Evolutionary conservation across 2,113 vertebrate species (phyloP).

Genomic region (Ceuthmochares aereus): DNA sequence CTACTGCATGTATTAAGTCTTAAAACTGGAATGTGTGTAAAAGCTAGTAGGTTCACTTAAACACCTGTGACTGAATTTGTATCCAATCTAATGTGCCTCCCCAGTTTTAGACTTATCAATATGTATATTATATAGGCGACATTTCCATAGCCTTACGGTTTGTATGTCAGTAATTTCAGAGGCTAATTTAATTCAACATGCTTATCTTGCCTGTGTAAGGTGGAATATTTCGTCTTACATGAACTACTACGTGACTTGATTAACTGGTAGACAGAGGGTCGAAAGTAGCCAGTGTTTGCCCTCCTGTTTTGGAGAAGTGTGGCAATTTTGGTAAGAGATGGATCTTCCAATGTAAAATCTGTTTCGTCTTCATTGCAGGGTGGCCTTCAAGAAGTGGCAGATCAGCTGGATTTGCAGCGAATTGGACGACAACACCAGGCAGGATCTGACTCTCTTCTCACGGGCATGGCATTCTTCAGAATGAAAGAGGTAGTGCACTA

Average conservation of each 20-base stretch:
- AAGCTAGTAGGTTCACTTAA: not conserved
- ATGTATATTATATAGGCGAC: not conserved
- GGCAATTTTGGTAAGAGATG: not conserved
- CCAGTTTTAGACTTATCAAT: not conserved
- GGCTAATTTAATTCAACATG: not conserved
- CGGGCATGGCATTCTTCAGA: slow-evolving; percentile 98
- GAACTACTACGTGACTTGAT: not conserved
- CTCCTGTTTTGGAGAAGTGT: not conserved
- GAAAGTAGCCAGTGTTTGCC: not conserved
- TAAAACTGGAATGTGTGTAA: not conserved
- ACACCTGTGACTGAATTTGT: not conserved
- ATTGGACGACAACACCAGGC: slow-evolving; percentile 98
- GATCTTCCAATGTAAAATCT: not conserved
- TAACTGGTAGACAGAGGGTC: not conserved
- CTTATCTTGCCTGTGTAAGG: not conserved
- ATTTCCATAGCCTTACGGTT: not conserved
- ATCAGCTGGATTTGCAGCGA: slow-evolving; percentile 95
- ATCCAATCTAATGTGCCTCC: not conserved
- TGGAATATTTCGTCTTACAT: not conserved
- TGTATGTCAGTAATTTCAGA: not conserved
- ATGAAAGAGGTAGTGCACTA: slow-evolving; percentile 91
- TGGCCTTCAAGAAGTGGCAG: slow-evolving; percentile 96
- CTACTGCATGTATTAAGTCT: not conserved
- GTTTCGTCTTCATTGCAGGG: slow-evolving; percentile 76
- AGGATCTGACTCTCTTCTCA: slow-evolving; percentile 95